These are phyloP conservation scores for Ellobius talpinus DNA, from an alignment of 2,113 vertebrate species.

Conservation along the genomic window DNA sequence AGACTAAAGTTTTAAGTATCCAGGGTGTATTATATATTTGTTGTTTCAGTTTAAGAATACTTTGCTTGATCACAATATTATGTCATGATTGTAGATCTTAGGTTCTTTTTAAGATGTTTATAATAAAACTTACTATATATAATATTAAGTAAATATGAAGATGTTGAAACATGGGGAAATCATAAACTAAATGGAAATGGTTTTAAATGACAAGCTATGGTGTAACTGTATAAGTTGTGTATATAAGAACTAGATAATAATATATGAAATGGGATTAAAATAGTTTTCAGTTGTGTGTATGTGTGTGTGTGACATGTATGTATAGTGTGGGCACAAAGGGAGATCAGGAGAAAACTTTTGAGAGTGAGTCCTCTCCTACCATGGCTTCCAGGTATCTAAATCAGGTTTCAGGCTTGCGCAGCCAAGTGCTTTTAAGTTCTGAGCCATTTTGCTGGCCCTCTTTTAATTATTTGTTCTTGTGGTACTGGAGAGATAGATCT, in stretches of 20 bases:
- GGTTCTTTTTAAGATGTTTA: conserved; percentile 21
- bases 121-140: background rate
- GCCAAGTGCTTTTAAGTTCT: background rate
- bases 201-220: conserved; percentile 15
- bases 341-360: background rate
- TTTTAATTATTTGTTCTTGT: background rate
- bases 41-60: conserved; percentile 4
- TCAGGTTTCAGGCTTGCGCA: background rate
- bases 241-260: background rate
- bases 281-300: background rate
- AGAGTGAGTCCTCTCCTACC: background rate
- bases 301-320: background rate
- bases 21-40: background rate
- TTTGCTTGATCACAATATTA: conserved; percentile 30
- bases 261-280: conserved; percentile 9
- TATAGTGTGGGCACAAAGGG: no score
- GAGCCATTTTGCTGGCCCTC: background rate
- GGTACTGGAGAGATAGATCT: background rate
- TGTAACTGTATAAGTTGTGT: background rate
- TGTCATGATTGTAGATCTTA: conserved; percentile 40
- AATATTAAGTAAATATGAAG: conserved; percentile 48
- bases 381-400: background rate
- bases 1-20: background rate
- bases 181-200: background rate
- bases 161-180: background rate